phyloP scores from a whole-genome alignment of 2,888 invertebrate genomes.

The Hydropsyche betteni region DNA sequence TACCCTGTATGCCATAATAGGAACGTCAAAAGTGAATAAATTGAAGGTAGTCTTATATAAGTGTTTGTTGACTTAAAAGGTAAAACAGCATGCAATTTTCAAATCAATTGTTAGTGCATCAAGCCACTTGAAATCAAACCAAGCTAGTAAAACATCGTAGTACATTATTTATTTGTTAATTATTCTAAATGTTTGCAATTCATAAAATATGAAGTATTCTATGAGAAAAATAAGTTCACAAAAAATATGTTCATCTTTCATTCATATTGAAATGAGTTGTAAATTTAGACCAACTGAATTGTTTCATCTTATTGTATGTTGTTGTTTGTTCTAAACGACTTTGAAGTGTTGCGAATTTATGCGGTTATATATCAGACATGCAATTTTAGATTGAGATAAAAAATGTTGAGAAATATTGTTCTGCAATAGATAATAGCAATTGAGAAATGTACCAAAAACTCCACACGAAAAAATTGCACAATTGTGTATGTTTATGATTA shows the following conservation, averaged over 20 bases:
- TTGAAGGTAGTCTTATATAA: neutral
- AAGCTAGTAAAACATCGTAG: no score
- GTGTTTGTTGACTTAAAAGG: no score
- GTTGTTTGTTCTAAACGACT: no score
- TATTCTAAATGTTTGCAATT: no score
- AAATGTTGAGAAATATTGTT: slow-evolving; percentile 17
- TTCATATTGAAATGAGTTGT: no score
- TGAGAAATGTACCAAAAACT: neutral
- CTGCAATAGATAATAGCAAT: neutral
- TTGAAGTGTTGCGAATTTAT: neutral
- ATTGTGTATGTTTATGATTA: neutral
- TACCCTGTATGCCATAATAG: slow-evolving; percentile 62
- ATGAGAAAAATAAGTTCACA: neutral
- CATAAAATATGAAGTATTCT: no score
- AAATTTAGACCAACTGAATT: no score
- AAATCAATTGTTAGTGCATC: no score
- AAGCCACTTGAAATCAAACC: no score
- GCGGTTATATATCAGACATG: neutral
- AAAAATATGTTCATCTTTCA: neutral
- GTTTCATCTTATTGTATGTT: no score
- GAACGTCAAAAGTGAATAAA: neutral
- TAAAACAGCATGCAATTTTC: no score
- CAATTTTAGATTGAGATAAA: neutral
- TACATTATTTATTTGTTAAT: no score
- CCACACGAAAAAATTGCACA: neutral